Conservation (phyloP, 1,140 invertebrate species). For the Choristoneura fumiferana region DNA sequence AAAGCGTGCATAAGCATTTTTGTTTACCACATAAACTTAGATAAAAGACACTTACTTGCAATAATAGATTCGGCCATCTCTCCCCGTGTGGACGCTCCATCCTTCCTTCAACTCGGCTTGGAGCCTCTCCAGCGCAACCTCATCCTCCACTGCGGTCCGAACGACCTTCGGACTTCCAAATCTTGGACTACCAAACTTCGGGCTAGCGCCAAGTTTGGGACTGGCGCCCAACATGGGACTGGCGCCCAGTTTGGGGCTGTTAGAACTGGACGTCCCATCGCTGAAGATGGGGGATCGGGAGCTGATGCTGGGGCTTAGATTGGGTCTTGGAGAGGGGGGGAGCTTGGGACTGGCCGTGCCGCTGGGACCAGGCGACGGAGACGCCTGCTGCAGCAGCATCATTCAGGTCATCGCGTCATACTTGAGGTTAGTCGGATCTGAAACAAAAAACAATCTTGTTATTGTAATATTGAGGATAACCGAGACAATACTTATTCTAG, state of each 20-base stretch:
- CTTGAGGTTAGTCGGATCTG: slow-evolving; percentile 46
- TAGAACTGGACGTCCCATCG: slow-evolving; percentile 55
- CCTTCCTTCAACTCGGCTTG: slow-evolving; percentile 80
- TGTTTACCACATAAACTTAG: too few relatives aligned
- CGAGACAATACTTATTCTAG: background rate
- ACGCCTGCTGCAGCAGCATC: slow-evolving; percentile 73
- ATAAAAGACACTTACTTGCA: slow-evolving; percentile 84
- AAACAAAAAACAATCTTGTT: slow-evolving; percentile 24
- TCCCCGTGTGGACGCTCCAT: slow-evolving; percentile 86
- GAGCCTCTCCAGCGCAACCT: slow-evolving; percentile 73
- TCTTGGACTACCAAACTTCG: slow-evolving; percentile 57
- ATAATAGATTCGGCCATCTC: slow-evolving; percentile 87
- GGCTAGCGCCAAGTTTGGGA: slow-evolving; percentile 40
- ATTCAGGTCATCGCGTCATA: slow-evolving; percentile 66
- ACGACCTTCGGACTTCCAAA: slow-evolving; percentile 43
- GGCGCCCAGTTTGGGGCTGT: slow-evolving; percentile 47
- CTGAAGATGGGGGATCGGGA: slow-evolving; percentile 49
- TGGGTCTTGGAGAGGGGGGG: slow-evolving; percentile 44
- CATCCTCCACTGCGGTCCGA: slow-evolving; percentile 51
- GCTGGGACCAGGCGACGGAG: slow-evolving; percentile 65
- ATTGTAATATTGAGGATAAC: background rate
- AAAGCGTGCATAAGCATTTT: too few relatives aligned
- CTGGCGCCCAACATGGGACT: slow-evolving; percentile 18
- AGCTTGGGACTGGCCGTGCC: slow-evolving; percentile 67
- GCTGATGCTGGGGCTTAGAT: slow-evolving; percentile 50